Conservation (phyloP, 64 coral and sea anemone species). For the Pocillopora verrucosa region DNA sequence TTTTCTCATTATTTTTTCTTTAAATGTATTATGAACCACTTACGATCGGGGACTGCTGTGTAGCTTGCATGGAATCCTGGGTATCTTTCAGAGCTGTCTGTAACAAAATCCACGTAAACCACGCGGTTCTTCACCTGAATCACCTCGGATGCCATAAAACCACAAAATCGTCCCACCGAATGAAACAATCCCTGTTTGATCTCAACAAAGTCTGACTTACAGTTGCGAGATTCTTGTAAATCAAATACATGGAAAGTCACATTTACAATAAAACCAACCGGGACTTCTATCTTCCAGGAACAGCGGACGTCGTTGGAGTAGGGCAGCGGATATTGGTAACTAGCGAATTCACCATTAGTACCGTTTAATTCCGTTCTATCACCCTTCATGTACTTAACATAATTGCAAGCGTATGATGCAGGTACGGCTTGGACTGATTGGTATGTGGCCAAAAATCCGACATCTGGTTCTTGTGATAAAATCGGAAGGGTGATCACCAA, state of each 20-base stretch:
- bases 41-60: conserved; percentile 8
- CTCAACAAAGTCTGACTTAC: background rate
- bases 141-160: background rate
- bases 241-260: conserved; percentile 9
- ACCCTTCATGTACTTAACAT: background rate
- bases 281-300: conserved; percentile 7
- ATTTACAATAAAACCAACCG: background rate
- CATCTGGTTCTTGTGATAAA: background rate
- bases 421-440: background rate
- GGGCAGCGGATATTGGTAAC: conserved; percentile 6
- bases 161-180: background rate
- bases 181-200: background rate
- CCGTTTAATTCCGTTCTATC: background rate
- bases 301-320: conserved; percentile 13
- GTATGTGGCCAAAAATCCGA: conserved; percentile 3
- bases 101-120: background rate
- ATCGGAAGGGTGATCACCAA: background rate
- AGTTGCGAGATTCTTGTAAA: background rate
- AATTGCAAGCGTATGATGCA: background rate
- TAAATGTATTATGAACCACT: background rate
- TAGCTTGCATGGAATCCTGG: conserved; percentile 33
- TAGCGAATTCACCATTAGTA: conserved; percentile 10
- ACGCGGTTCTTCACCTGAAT: background rate
- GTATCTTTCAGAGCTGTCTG: conserved; percentile 19
- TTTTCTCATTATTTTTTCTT: too few species aligned